Evolutionary conservation across 2,797 vertebrate genomes (phyloP), one percentile per base, ranked within the genome.

Genomic region (Macropodus opercularis): DNA sequence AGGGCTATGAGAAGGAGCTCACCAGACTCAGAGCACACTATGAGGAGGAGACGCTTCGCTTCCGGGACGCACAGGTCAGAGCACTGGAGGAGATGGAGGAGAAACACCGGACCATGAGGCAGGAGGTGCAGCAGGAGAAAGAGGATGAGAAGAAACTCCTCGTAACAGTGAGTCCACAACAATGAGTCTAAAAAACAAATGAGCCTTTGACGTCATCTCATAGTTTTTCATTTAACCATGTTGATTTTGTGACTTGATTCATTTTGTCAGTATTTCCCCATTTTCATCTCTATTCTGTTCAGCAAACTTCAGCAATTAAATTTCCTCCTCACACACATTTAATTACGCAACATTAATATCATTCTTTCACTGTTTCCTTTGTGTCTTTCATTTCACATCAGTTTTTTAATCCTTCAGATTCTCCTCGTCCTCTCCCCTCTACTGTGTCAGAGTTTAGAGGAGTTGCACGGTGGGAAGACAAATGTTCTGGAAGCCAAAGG

Each of bases 1-100:
- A 96, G 85, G 91, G 90, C 77, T 98, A 96, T 23, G 97, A 98
- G 87, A 94, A 94, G 87, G 97, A 99, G 85, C 89, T 99, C 40
- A 89, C 92, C 68, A 91, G 92, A 75, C 77, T 97, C 62, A 92
- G 94, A 50, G 91, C 87, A 5, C 94, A 94, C 73, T 91, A 95
- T 23, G 96, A 98, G 89, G 96, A 94, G 72, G 97, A 99, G 81
- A 90, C 93, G 24, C 85, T 83, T 21, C 93, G 93, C 17, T 90
- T 96, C 84, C 96, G 92, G 63, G 95, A 98, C 71, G 92, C 94
- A 15, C 96, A 98, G 90, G 92, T 93, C 48, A 90, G 94, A 84
- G 94, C 92, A 0, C 83, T 98, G 72, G 94, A 98, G 81, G 96
- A 98, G 58, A 56, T 98, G 71, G 94, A 95, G 55, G 93, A 94